phyloP scores from a whole-genome alignment of 2,888 invertebrate genomes.

The Andrena hattorfiana region DNA sequence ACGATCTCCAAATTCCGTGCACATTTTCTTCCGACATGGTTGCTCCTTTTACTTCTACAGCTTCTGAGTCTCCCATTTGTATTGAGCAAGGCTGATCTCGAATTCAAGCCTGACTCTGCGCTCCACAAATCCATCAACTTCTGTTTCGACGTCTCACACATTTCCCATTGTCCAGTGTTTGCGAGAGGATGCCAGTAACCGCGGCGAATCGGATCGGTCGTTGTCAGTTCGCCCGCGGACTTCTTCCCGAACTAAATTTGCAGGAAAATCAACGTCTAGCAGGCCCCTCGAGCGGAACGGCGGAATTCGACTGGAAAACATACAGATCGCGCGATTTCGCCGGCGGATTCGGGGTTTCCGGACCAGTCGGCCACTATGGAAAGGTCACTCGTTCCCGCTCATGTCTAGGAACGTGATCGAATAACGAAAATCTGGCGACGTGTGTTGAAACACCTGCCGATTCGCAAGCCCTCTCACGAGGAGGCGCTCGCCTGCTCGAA shows the following conservation, averaged over 20 bases:
- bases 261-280: conserved; percentile 5
- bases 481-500: conserved; percentile 21
- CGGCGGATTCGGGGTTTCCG: conserved; percentile 44
- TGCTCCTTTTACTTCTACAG: too few species aligned
- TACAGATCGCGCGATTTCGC: conserved; percentile 35
- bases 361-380: conserved; percentile 25
- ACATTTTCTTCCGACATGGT: too few species aligned
- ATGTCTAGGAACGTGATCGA: conserved; percentile 19
- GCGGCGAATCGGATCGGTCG: conserved; percentile 42
- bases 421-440: conserved; percentile 48
- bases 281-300: conserved; percentile 13
- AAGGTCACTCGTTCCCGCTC: conserved; percentile 27
- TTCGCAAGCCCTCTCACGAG: conserved; percentile 44
- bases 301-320: conserved; percentile 42
- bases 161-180: background rate
- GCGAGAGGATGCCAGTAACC: conserved; percentile 21
- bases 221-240: conserved; percentile 48
- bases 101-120: too few species aligned
- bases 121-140: background rate
- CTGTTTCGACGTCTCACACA: background rate
- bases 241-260: conserved; percentile 59
- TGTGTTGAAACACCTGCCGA: conserved; percentile 56
- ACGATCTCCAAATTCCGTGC: too few species aligned
- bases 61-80: too few species aligned
- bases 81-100: too few species aligned